A percentile compares a stretch with the other conserved stretches of the same genome.
Evolutionary conservation across 2,888 invertebrate species (phyloP).

Genomic region (Aspidapion aeneum): DNA sequence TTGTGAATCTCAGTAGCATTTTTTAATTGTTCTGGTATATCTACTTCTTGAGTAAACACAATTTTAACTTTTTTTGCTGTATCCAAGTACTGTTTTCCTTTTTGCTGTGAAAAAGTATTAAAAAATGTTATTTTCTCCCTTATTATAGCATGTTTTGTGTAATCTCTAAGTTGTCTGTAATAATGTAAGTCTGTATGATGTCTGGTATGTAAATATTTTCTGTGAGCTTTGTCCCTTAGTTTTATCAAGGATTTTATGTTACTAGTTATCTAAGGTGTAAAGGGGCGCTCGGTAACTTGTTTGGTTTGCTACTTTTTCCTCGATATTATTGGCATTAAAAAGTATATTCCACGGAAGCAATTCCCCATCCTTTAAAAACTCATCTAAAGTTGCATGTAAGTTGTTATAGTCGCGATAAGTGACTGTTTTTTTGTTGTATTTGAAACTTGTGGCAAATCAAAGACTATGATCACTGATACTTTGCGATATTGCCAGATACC

Average conservation of each 20-base stretch:
- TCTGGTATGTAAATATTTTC: neutral
- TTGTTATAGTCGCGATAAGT: neutral
- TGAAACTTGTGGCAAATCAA: no score
- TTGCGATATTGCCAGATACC: neutral
- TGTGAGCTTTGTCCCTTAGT: neutral
- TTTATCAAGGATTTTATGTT: neutral
- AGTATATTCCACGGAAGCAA: no score
- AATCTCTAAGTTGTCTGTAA: neutral
- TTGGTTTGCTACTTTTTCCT: no score
- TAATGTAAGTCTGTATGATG: neutral
- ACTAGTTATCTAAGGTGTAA: no score
- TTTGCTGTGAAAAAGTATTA: neutral
- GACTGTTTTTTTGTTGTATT: neutral
- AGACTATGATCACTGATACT: neutral
- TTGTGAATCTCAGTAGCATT: neutral
- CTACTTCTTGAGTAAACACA: neutral
- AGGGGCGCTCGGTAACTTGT: no score
- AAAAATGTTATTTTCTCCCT: neutral
- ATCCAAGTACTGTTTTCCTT: no score
- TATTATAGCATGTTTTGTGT: neutral
- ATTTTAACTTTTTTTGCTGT: no score
- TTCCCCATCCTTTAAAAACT: no score
- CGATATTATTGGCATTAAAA: neutral
- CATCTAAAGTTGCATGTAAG: neutral
- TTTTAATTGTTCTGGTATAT: neutral